Base-by-base conservation (phyloP, 1,140 invertebrate species). In the Bombus picipes region DNA sequence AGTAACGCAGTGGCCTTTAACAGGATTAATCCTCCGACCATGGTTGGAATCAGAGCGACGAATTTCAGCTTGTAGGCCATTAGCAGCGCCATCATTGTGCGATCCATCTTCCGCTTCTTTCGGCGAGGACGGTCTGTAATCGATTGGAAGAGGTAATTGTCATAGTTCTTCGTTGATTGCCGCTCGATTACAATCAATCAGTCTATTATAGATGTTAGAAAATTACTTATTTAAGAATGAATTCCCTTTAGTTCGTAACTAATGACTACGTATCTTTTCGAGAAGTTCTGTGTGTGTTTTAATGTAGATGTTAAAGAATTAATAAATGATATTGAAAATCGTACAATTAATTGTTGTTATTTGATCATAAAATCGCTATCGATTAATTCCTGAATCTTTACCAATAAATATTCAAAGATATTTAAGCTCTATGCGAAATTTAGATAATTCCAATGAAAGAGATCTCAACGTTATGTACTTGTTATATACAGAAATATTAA, bases 31-130 rank as follows among this genome's bases (percentile, higher is more conserved):
- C 97, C 97, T 37, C 97, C 97, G 88, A 98, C 95, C 89, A 98
- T 93, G 0, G 97, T 95, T 4, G 98, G 98, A 34, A 98, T 96
- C 65, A 98, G 93, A 4, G 97, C 96, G 89, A 98, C 96, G 92
- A 98, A 98, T 92, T 98, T 98, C 91, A 98, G 93, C 93, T 98
- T 98, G 93, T 98, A 98, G 0, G 97, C 97, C 86, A 98, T 92
- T 37, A 98, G 94, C 25, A 98, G 94, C 2, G 97, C 97, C 89
- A 98, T 94, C 93, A 98, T 94, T 90, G 97, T 97, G 85, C 97
- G 94, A 68, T 95, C 93, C 88, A 94, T 97, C 77, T 96, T 96
- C 62, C 96, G 96, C 88, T 97, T 97, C 85, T 95, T 96, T 68
- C 96, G 93, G 76, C 90, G 90, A 22, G 83, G 81, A 57, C 80